These are phyloP conservation scores for Characodon lateralis DNA, from an alignment of 2,797 vertebrate species.

Conservation along the genomic window DNA sequence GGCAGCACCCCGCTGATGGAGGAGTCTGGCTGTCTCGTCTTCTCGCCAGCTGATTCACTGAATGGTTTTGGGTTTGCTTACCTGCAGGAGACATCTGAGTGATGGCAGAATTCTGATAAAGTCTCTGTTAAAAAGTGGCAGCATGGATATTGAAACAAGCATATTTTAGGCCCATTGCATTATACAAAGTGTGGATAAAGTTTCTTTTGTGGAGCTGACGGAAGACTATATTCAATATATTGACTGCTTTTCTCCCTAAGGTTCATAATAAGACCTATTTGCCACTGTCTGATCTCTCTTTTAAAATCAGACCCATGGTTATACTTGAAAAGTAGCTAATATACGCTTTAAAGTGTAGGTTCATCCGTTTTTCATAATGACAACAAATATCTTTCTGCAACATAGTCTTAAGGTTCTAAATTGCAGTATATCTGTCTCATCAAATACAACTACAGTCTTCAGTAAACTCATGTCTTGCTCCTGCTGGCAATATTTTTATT, in stretches of 20 bases:
- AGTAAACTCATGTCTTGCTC: neutral
- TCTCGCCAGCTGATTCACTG: slow-evolving; percentile 21
- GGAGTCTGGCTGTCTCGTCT: slow-evolving; percentile 44
- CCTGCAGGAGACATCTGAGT: slow-evolving; percentile 29
- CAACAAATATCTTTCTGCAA: neutral
- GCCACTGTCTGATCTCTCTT: neutral
- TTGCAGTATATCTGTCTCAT: neutral
- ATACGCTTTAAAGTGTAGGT: neutral
- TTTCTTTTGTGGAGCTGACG: slow-evolving; percentile 15
- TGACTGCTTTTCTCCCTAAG: neutral
- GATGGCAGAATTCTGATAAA: slow-evolving; percentile 1
- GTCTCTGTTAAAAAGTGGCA: neutral
- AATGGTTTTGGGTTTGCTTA: slow-evolving; percentile 48
- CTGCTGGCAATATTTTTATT: neutral
- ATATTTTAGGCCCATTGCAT: slow-evolving; percentile 1
- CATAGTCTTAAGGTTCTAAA: neutral
- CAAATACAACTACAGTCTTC: neutral
- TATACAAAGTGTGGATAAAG: slow-evolving; percentile 9
- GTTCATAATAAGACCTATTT: neutral
- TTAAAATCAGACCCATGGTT: too few relatives aligned
- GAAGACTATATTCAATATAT: slow-evolving; percentile 5
- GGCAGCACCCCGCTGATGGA: slow-evolving; percentile 48
- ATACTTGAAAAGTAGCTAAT: neutral
- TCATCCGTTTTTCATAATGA: neutral
- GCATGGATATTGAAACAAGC: neutral